A percentile compares a stretch with the other conserved stretches of the same genome.
Conservation (phyloP, 1,140 invertebrate species). For the Bombus waltoni region DNA sequence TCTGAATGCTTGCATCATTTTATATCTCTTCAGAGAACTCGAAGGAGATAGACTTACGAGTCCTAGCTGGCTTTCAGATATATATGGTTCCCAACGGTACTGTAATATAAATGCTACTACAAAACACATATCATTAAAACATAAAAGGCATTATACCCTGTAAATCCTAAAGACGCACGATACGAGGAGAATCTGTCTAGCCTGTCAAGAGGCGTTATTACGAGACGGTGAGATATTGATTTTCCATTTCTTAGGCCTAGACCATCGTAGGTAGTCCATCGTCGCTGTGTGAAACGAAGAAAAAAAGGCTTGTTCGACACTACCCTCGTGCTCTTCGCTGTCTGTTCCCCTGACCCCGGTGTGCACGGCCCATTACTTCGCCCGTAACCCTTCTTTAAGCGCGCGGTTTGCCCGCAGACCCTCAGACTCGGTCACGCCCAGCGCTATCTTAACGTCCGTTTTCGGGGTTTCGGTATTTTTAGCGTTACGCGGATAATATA, state of each 20-base stretch:
- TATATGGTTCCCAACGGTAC: background rate
- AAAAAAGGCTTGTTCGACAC: conserved; percentile 12
- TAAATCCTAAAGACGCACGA: background rate
- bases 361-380: conserved; percentile 63
- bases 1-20: background rate
- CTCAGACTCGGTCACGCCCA: conserved; percentile 70
- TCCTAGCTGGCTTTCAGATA: background rate
- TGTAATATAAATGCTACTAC: background rate
- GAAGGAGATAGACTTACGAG: background rate
- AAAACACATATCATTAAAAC: background rate
- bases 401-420: conserved; percentile 57
- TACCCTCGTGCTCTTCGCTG: conserved; percentile 25
- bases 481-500: conserved; percentile 69
- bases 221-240: conserved; percentile 61
- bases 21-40: background rate
- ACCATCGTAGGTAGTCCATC: conserved; percentile 48
- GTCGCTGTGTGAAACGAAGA: conserved; percentile 42
- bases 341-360: conserved; percentile 17
- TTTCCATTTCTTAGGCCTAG: conserved; percentile 64
- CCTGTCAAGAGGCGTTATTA: background rate
- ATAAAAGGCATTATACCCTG: background rate
- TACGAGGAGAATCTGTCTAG: background rate
- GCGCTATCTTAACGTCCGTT: conserved; percentile 72
- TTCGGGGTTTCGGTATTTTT: conserved; percentile 73
- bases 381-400: conserved; percentile 71